phyloP scores from a whole-genome alignment of 2,797 vertebrate genomes.

The Hirundo rustica region DNA sequence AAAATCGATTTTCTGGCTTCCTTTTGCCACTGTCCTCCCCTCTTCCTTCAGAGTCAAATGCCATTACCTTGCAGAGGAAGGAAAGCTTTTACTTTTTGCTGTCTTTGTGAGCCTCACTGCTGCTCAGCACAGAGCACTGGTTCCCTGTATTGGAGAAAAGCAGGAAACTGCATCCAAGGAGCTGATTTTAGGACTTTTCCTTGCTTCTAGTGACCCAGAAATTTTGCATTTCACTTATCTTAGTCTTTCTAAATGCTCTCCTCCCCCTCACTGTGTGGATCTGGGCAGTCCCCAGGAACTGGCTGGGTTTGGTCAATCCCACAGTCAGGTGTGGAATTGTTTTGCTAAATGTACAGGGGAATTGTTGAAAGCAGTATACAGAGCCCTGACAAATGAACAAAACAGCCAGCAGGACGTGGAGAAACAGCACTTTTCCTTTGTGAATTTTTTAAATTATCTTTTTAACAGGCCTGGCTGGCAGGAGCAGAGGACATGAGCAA shows the following conservation, averaged over 20 bases:
- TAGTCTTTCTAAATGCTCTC: neutral
- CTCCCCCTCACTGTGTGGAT: accelerated
- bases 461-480: neutral
- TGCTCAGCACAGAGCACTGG: neutral
- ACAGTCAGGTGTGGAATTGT: neutral
- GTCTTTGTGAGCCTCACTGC: neutral
- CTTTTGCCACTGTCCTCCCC: neutral
- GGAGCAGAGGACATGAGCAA: neutral
- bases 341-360: neutral
- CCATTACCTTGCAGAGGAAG: neutral
- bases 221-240: neutral
- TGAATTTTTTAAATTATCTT: neutral
- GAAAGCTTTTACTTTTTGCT: neutral
- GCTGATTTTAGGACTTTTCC: neutral
- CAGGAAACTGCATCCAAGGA: neutral
- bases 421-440: neutral
- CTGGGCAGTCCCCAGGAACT: neutral
- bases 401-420: neutral
- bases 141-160: neutral
- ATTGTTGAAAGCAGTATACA: neutral
- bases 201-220: neutral
- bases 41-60: neutral
- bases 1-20: neutral
- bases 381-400: neutral
- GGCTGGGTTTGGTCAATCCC: accelerated